Conservation (phyloP, 2,797 vertebrate species). For the Labroides dimidiatus region DNA sequence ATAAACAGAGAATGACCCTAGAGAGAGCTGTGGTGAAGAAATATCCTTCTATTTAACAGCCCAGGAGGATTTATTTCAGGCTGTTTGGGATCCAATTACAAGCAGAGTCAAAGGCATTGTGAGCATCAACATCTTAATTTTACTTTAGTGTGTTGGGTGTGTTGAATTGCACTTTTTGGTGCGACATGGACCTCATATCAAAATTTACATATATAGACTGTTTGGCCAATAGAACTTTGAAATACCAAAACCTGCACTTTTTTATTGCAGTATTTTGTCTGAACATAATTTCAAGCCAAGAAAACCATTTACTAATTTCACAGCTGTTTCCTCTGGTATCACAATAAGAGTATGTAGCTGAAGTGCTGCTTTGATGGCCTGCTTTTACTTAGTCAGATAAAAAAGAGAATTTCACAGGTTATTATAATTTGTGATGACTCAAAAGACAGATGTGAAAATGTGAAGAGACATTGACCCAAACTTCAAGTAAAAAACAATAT, state of each 20-base stretch:
- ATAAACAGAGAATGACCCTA: constrained; percentile 33
- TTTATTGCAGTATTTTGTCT: not conserved
- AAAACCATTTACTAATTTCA: not conserved
- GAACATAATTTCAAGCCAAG: not conserved
- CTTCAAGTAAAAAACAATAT: not conserved
- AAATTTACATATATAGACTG: not conserved
- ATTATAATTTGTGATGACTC: no score
- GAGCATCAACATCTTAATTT: constrained; percentile 23
- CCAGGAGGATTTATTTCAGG: constrained; percentile 22
- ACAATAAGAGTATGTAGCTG: no score
- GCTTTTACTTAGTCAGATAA: no score
- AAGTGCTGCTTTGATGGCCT: no score
- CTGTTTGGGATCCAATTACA: constrained; percentile 33
- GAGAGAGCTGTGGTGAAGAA: constrained; percentile 23
- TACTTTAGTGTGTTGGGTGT: not conserved
- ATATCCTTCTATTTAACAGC: constrained; percentile 1
- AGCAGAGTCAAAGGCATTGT: constrained; percentile 14
- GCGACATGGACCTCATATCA: not conserved
- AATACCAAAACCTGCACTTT: not conserved
- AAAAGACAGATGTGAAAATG: no score
- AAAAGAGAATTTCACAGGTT: no score
- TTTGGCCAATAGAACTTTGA: not conserved
- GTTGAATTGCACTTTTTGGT: not conserved
- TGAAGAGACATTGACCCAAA: no score
- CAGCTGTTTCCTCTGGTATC: no score